Percentiles rank a stretch among this genome's conserved stretches.
phyloP scores from a whole-genome alignment of 2,797 vertebrate genomes.

The Pempheris klunzingeri region DNA sequence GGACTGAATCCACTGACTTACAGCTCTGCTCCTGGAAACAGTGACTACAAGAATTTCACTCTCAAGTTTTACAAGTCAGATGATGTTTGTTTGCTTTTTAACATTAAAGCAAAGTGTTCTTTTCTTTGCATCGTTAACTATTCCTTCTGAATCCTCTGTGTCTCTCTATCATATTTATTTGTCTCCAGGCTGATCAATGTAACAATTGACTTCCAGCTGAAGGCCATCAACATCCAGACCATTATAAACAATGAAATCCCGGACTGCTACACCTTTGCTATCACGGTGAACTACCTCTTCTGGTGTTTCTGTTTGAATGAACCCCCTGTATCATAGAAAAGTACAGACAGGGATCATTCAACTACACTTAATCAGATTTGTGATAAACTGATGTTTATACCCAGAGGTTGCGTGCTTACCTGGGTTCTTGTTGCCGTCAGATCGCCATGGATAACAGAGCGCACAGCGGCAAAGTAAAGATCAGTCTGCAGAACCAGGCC shows the following conservation, averaged over 20 bases:
- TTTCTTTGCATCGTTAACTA: neutral
- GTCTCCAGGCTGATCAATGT: slow-evolving; percentile 91
- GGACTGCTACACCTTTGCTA: slow-evolving; percentile 93
- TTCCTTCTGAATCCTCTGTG: neutral
- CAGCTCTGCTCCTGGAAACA: slow-evolving; percentile 41
- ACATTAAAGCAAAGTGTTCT: accelerated
- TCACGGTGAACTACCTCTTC: slow-evolving; percentile 84
- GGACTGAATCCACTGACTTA: slow-evolving; percentile 84
- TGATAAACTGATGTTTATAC: neutral
- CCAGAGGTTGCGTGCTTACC: neutral
- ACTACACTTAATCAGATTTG: neutral
- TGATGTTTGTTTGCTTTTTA: neutral
- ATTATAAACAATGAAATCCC: slow-evolving; percentile 96
- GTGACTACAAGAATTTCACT: slow-evolving; percentile 89
- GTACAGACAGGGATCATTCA: neutral
- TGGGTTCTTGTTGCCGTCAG: slow-evolving; percentile 69
- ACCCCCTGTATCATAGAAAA: neutral
- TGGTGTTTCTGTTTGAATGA: neutral
- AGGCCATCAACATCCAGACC: slow-evolving; percentile 96
- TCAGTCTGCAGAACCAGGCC: slow-evolving; percentile 87
- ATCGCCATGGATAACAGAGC: slow-evolving; percentile 93
- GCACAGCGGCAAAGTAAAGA: slow-evolving; percentile 91
- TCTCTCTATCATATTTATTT: neutral
- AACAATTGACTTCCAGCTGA: slow-evolving; percentile 92
- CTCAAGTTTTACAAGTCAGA: slow-evolving; percentile 93